Evolutionary conservation across 53 echinoderm and acorn worm species (phyloP), one percentile per base, ranked within the genome.

Genomic region (Echinarachnius parma): DNA sequence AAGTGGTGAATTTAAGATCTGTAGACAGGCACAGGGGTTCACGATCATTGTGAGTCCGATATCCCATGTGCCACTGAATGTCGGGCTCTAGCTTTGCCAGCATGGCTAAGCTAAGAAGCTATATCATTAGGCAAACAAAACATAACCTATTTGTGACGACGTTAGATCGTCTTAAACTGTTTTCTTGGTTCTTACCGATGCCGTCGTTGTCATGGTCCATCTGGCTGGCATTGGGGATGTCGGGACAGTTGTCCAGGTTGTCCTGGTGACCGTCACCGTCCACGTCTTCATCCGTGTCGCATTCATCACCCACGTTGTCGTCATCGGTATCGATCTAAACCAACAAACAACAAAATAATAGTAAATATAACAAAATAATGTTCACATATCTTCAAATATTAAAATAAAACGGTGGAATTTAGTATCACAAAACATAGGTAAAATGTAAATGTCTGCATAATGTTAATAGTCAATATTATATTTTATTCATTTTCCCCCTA

Each of bases 241-340:
- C 70, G 34, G 85, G 85, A 48, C 96, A 96, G 58, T 96, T 96
- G 76, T 96, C 96, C 48, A 96, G 79, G 71, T 96, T 88, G 60
- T 96, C 88, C 68, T 96, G 96, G 50, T 87, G 84, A 9, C 96
- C 96, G 30, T 96, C 96, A 19, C 79, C 85, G 48, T 96, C 96
- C 8, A 64, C 49, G 83, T 96, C 96, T 59, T 28, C 52, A 65
- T 96, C 78, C 26, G 91, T 91, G 83, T 96, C 96, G 28, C 96
- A 96, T 48, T 85, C 87, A 76, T 96, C 96, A 30, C 96, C 96
- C 19, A 96, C 96, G 28, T 81, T 87, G 65, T 96, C 96, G 26
- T 79, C 84, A 75, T 96, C 96, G 24, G 53, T 79, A 59, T 96
- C 96, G 31, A 42, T 78, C 96, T 93, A 61, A 31, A 28, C 61